Evolutionary conservation across 2,797 vertebrate species (phyloP).

Genomic region (Eulemur rubriventer): DNA sequence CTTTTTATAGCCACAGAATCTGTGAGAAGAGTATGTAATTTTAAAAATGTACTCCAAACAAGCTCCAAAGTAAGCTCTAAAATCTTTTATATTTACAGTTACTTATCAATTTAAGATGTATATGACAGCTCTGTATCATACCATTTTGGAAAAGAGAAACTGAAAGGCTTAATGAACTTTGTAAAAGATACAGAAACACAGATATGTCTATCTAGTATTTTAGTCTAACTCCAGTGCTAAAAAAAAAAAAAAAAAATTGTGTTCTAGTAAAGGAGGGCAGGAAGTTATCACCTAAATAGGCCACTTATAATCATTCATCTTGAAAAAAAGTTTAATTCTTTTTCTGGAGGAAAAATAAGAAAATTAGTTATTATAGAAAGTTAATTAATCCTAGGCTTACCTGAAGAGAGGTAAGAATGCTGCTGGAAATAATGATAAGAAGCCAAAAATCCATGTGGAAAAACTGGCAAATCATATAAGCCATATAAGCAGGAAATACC

Average conservation of each 20-base stretch:
- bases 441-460: slow-evolving; percentile 99
- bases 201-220: background rate
- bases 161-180: background rate
- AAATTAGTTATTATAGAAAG: background rate
- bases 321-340: background rate
- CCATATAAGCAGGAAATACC: slow-evolving; percentile 98
- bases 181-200: background rate
- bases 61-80: background rate
- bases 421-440: slow-evolving; percentile 98
- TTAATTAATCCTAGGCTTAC: slow-evolving; percentile 81
- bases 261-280: background rate
- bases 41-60: background rate
- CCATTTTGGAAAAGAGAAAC: background rate
- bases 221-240: background rate
- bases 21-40: background rate
- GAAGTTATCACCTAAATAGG: background rate
- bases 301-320: background rate
- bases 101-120: background rate
- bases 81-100: background rate
- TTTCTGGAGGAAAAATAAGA: background rate
- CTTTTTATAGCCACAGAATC: background rate
- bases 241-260: background rate
- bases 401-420: slow-evolving; percentile 98
- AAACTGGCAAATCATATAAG: slow-evolving; percentile 99
- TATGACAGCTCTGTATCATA: background rate